phyloP scores from a whole-genome alignment of 37 sponge, comb jelly and placozoan species.

The Hexactinellida sp. region DNA sequence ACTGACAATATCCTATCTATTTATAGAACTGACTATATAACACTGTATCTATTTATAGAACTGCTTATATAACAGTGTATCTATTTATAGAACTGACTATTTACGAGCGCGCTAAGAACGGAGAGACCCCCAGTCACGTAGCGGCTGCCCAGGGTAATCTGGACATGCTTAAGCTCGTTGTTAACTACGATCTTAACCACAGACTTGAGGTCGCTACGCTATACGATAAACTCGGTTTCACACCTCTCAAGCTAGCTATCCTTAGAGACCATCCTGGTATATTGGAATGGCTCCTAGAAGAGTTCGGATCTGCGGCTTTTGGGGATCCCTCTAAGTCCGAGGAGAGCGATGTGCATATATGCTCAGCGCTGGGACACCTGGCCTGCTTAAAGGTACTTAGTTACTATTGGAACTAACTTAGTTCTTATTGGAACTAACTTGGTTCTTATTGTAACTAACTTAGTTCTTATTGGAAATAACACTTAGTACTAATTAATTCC shows the following conservation, averaged over 20 bases:
- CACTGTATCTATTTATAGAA: no score
- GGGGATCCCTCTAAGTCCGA: conserved; percentile 37
- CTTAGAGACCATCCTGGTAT: neutral
- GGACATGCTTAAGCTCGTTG: conserved; percentile 23
- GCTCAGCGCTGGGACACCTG: neutral
- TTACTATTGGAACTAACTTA: no score
- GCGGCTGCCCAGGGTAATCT: conserved; percentile 48
- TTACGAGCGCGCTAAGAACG: conserved; percentile 32
- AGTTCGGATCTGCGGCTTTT: conserved; percentile 37
- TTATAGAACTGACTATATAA: no score
- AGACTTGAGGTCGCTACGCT: neutral
- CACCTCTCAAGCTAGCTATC: conserved; percentile 48
- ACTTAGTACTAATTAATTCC: no score
- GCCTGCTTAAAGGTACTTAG: neutral
- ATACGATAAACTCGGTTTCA: conserved; percentile 33
- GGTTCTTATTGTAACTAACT: no score
- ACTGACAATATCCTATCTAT: no score
- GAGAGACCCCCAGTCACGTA: conserved; percentile 60
- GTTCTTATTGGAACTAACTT: no score
- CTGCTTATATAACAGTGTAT: no score
- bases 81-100: neutral
- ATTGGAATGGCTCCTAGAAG: conserved; percentile 33
- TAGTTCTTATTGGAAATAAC: no score
- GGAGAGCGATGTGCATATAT: conserved; percentile 7
- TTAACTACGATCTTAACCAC: neutral